Percentiles rank a stretch among this genome's conserved stretches.
Conservation (phyloP, 2,888 invertebrate genomes). For the Choreutis nemorana region DNA sequence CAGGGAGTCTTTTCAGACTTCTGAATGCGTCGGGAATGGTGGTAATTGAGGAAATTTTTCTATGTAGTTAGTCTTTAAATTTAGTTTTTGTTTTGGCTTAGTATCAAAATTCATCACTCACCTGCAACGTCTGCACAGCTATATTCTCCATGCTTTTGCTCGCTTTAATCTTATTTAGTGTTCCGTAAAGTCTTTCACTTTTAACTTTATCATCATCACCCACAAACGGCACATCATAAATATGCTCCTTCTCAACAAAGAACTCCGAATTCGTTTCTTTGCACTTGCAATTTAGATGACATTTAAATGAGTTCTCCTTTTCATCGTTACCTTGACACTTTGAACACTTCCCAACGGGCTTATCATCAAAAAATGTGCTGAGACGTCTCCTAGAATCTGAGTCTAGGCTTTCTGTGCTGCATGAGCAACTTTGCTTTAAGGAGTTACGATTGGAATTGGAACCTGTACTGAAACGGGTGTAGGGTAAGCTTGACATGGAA, state of each 20-base stretch:
- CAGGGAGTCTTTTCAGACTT: too few species aligned
- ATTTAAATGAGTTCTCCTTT: slow-evolving; percentile 36
- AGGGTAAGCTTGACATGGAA: slow-evolving; percentile 46
- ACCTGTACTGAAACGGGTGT: slow-evolving; percentile 32
- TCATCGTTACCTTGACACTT: slow-evolving; percentile 31
- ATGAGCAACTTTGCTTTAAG: slow-evolving; percentile 24
- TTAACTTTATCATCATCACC: slow-evolving; percentile 12
- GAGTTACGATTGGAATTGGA: slow-evolving; percentile 18
- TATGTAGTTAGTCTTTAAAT: too few species aligned
- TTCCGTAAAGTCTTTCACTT: too few species aligned
- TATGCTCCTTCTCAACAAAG: slow-evolving; percentile 58
- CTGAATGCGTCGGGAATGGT: too few species aligned
- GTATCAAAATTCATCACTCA: too few species aligned
- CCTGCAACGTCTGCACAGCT: too few species aligned
- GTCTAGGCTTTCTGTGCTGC: slow-evolving; percentile 25
- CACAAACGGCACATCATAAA: slow-evolving; percentile 69
- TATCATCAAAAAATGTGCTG: slow-evolving; percentile 17
- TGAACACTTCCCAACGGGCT: slow-evolving; percentile 19
- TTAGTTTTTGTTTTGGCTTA: too few species aligned
- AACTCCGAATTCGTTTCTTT: slow-evolving; percentile 29
- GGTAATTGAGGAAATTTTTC: too few species aligned
- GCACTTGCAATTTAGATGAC: slow-evolving; percentile 47
- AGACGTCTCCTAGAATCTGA: slow-evolving; percentile 11
- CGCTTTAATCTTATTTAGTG: too few species aligned
- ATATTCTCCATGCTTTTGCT: too few species aligned